Evolutionary conservation across 2,113 vertebrate species (phyloP), one percentile per base, ranked within the genome.

Genomic region (Tupaia chinensis): DNA sequence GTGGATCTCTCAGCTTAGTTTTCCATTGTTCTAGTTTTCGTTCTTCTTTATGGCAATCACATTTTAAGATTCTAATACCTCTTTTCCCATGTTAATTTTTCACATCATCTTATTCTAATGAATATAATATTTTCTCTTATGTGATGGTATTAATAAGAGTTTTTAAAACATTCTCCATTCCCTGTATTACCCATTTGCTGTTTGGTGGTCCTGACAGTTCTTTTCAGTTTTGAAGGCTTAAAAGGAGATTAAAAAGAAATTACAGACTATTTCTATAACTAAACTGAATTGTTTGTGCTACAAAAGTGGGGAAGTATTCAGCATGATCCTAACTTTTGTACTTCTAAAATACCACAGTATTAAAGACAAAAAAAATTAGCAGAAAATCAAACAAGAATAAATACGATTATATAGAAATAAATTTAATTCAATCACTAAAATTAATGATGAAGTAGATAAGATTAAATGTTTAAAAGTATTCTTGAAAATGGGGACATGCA

Each of bases 361-460:
- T 53, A 89, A 95, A 95, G 95, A 82, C 14, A n/a, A 1, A 91
- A 66, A 83, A 86, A 92, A 82, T 20, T 86, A 93, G 78, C 65
- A 87, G 89, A 91, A 96, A 98, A 97, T 83, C 68, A 95, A 89
- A 73, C 74, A 84, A 83, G 6, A 87, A 87, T 80, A 74, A 85
- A 94, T 65, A 93, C 89, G 70, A 94, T 56, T 90, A 44, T 97
- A 86, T 96, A 96, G 86, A 95, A 98, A 97, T 90, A 29, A 73
- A 58, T 97, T 97, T 92, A 97, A 94, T 93, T 96, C 92, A 97
- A 97, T 91, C 88, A 82, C 91, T 91, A 86, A 60, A 85, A 97
- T 87, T 97, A 98, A 96, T 86, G 78, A 58, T 93, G 91, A 68
- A 20, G 12, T 27, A 87, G 7, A 29, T 80, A 14, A 70, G 17